These are phyloP conservation scores for Pseudopodoces humilis DNA, from an alignment of 2,113 vertebrate species.

Conservation along the genomic window DNA sequence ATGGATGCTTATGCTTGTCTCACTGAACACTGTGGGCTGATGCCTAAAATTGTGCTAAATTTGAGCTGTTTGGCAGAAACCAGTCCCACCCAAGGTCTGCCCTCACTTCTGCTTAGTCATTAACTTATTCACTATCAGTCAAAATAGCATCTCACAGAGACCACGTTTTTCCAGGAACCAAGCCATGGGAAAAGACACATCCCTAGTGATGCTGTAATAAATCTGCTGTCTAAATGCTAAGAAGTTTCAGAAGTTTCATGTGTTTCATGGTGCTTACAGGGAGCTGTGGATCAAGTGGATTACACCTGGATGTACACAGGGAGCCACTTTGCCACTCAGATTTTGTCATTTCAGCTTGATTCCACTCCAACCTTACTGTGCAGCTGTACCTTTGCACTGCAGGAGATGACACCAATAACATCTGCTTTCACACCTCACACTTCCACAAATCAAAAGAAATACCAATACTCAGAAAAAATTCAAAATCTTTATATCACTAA, in stretches of 20 bases:
- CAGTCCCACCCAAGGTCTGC: neutral
- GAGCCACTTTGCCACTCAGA: neutral
- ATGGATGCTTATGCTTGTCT: fast-evolving
- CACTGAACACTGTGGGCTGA: neutral
- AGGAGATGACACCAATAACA: neutral
- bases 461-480: neutral
- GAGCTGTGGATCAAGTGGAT: neutral
- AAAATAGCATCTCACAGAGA: neutral
- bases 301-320: fast-evolving
- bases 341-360: neutral
- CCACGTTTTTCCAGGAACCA: neutral
- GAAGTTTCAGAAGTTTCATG: neutral
- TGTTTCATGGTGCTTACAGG: neutral
- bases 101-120: neutral
- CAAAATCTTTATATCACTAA: neutral
- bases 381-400: neutral
- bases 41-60: neutral
- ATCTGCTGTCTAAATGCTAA: neutral
- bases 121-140: neutral
- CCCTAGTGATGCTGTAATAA: neutral
- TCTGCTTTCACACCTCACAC: neutral
- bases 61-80: neutral
- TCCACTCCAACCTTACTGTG: neutral
- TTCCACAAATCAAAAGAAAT: neutral
- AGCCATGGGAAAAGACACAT: fast-evolving